Conservation (phyloP, 2,888 invertebrate genomes). For the Cyclophora punctaria region DNA sequence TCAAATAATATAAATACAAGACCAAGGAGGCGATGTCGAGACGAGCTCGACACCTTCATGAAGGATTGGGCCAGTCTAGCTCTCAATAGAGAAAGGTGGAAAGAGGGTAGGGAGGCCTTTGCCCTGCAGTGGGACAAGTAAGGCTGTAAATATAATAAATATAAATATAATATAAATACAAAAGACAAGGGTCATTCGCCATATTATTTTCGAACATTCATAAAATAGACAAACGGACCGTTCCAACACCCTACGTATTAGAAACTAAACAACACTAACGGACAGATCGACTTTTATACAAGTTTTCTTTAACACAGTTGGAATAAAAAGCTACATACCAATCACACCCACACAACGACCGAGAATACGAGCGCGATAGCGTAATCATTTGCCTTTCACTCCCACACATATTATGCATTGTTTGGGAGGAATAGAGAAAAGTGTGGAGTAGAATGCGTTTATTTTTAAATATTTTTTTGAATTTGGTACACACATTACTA, state of each 20-base stretch:
- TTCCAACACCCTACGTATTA: slow-evolving; percentile 22
- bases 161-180: no score
- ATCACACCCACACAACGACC: slow-evolving; percentile 45
- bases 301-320: slow-evolving; percentile 50
- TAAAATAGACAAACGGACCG: not conserved
- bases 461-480: not conserved
- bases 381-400: slow-evolving; percentile 63
- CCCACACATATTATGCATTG: slow-evolving; percentile 34
- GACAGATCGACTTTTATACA: slow-evolving; percentile 56
- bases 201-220: no score
- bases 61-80: no score
- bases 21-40: no score
- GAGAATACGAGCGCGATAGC: slow-evolving; percentile 31
- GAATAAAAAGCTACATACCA: slow-evolving; percentile 47
- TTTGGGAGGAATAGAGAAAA: slow-evolving; percentile 24
- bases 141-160: no score
- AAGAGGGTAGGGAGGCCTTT: no score
- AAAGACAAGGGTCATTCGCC: not conserved
- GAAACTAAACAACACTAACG: slow-evolving; percentile 48
- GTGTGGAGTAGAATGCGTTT: slow-evolving; percentile 26
- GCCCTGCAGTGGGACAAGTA: no score
- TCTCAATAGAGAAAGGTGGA: no score
- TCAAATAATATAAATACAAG: slow-evolving; percentile 10
- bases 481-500: no score
- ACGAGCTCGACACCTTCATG: no score